Evolutionary conservation across 1,140 invertebrate genomes (phyloP), one percentile per base, ranked within the genome.

Genomic region (Galendromus occidentalis): DNA sequence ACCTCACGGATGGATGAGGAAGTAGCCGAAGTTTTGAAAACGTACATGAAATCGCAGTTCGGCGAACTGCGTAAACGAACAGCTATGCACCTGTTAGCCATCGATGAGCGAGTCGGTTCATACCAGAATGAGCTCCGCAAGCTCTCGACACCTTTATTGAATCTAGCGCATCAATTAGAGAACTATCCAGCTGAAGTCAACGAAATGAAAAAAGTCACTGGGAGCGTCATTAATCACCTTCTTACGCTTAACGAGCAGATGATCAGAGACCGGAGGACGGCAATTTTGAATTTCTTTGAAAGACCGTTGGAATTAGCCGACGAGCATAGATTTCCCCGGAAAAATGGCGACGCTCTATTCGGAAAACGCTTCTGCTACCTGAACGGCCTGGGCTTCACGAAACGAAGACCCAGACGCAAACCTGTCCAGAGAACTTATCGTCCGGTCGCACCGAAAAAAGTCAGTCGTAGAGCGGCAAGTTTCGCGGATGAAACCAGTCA

Each of bases 21-120:
- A 22, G 51, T 59, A 18, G 22, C 14, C 33, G 51, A 59, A 59
- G 51, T 59, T 17, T 25, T 59, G 22, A 25, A 59, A 59, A 59
- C 51, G n/a, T 59, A 59, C 51, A 59, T 59, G 51, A 59, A 59
- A 22, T 59, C 51, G 14, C 51, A 59, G 22, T 59, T 59, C 33
- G 51, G 51, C 2, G 51, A 59, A 59, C 51, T 59, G 2, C 51
- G 51, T 20, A 59, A 59, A 9, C 12, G 51, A 59, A 59, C 51
- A 59, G 51, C 51, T 29, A 59, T 59, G 51, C 51, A 59, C 25
- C 25, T 59, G 14, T 29, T 59, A 22, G 22, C 51, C 17, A 33
- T 14, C 51, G 51, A 59, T 0, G 51, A 59, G 51, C 51, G 51
- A 59, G 33, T 59, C 2, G 51, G 25, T 20, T 59, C 51, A 9